phyloP scores from a whole-genome alignment of 1,140 invertebrate genomes.

The Drosophila saltans region DNA sequence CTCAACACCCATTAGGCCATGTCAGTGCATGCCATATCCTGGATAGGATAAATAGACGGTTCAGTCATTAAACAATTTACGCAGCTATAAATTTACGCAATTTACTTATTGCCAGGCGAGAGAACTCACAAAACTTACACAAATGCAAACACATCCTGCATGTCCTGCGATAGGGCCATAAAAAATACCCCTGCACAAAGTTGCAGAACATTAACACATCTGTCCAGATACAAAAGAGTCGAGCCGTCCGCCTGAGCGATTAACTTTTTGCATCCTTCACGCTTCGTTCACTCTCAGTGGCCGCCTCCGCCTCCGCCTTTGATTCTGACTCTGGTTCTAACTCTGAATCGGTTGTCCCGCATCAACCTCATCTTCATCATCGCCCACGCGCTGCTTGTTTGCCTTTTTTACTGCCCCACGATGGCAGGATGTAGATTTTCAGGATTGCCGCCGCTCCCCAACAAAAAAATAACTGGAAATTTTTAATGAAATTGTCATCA shows the following conservation, averaged over 20 bases:
- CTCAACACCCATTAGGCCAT: conserved; percentile 66
- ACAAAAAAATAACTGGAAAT: conserved; percentile 21
- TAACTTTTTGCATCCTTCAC: conserved; percentile 82
- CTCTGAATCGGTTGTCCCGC: conserved; percentile 24
- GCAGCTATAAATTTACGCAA: conserved; percentile 82
- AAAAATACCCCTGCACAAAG: conserved; percentile 63
- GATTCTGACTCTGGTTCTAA: conserved; percentile 5
- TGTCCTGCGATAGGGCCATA: conserved; percentile 54
- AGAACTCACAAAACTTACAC: conserved; percentile 14
- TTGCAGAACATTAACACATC: conserved; percentile 75
- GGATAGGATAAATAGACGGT: conserved; percentile 78
- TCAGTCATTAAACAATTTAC: conserved; percentile 83
- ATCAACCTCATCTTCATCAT: conserved; percentile 28
- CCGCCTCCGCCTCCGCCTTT: conserved; percentile 20
- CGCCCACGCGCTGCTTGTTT: conserved; percentile 61
- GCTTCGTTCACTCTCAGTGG: conserved; percentile 38
- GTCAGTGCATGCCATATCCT: conserved; percentile 53
- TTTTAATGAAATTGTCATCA: conserved; percentile 83
- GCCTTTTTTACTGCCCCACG: conserved; percentile 67
- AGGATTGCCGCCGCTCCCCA: conserved; percentile 31
- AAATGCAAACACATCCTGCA: conserved; percentile 40
- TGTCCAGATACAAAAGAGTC: conserved; percentile 66
- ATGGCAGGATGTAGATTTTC: conserved; percentile 60
- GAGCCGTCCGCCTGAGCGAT: conserved; percentile 73
- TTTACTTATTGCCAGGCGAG: conserved; percentile 67